Evolutionary conservation across 2,888 invertebrate species (phyloP).

Genomic region (Ophion ventricosus): DNA sequence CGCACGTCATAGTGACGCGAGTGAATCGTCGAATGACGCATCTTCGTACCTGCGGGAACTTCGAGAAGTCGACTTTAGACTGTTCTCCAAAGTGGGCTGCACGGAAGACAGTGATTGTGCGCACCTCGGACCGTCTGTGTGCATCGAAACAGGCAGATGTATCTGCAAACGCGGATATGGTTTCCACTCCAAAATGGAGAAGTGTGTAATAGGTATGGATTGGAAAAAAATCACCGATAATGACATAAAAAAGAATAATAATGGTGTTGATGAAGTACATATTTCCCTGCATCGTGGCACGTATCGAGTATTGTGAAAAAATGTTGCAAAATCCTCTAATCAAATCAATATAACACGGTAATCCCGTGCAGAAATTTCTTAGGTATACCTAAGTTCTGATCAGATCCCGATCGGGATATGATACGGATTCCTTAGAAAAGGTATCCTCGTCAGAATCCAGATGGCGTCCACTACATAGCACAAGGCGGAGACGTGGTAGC

Average conservation of each 20-base stretch:
- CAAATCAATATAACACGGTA: too few relatives aligned
- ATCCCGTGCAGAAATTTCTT: too few relatives aligned
- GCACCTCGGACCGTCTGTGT: slow-evolving; percentile 67
- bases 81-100: slow-evolving; percentile 64
- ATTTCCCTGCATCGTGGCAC: too few relatives aligned
- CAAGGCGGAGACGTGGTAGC: too few relatives aligned
- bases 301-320: too few relatives aligned
- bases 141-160: slow-evolving; percentile 70
- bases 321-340: too few relatives aligned
- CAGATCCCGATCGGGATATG: too few relatives aligned
- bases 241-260: not conserved
- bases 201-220: slow-evolving; percentile 75
- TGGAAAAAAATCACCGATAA: not conserved
- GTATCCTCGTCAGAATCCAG: too few relatives aligned
- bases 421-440: too few relatives aligned
- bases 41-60: not conserved
- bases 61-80: not conserved
- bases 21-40: not conserved
- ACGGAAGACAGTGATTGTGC: slow-evolving; percentile 69
- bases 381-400: too few relatives aligned
- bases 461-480: too few relatives aligned
- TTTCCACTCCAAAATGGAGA: slow-evolving; percentile 13
- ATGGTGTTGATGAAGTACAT: too few relatives aligned
- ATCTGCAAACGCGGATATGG: slow-evolving; percentile 72
- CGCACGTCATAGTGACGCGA: not conserved